Conservation (phyloP, 2,113 vertebrate genomes). For the Alligator mississippiensis region DNA sequence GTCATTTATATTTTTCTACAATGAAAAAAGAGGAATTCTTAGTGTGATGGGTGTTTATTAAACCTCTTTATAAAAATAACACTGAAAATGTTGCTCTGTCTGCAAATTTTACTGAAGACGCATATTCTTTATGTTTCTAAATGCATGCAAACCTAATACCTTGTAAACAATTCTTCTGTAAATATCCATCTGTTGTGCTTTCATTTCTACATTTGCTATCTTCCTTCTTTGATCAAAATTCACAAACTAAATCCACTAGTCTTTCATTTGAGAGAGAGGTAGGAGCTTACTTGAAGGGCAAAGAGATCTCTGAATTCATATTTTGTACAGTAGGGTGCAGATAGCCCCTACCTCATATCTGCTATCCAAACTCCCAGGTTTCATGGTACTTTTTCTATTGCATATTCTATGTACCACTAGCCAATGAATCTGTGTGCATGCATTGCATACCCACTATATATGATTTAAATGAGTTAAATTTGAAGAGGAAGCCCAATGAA, state of each 20-base stretch:
- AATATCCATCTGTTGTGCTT: background rate
- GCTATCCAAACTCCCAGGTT: background rate
- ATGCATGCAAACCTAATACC: background rate
- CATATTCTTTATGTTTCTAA: background rate
- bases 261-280: rapidly evolving
- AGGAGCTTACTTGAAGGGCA: background rate
- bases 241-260: background rate
- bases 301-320: background rate
- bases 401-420: background rate
- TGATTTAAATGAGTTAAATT: background rate
- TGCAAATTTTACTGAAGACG: background rate
- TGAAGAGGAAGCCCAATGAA: background rate
- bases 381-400: background rate
- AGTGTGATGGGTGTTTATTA: rapidly evolving
- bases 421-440: background rate
- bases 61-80: background rate
- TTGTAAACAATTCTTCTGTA: background rate
- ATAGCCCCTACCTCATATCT: background rate
- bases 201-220: background rate
- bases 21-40: background rate
- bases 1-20: background rate
- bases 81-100: background rate
- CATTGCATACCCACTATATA: background rate
- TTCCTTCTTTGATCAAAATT: background rate
- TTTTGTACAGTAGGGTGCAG: background rate